Evolutionary conservation across 2,113 vertebrate genomes (phyloP), one percentile per base, ranked within the genome.

Genomic region (Zapus hudsonius): DNA sequence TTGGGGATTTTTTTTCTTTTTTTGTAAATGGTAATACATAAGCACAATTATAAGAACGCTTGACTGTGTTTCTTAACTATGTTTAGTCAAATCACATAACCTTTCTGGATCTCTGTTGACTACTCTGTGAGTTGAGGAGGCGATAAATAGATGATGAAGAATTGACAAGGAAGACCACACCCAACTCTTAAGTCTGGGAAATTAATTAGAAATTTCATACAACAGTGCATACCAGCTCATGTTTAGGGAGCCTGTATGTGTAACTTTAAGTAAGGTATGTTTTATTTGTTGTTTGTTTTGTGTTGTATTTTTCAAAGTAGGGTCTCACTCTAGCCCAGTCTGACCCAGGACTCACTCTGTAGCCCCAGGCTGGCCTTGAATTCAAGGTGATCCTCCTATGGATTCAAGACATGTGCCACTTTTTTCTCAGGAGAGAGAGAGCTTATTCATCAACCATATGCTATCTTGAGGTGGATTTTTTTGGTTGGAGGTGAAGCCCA

Each of bases 51-150:
- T 66, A 52, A 93, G 64, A 92, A 19, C 69, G 69, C 79, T 61
- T 64, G 23, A 25, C 55, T 72, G 75, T 72, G 80, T 89, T 95
- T 93, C 93, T 81, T 70, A 89, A 72, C 84, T 2, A 9, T 72
- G 19, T 59, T 78, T 69, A 84, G 85, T 92, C 36, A 84, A 84
- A 87, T 87, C 88, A 38, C 5, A 9, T 44, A 73, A 92, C 66
- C 87, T 93, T 89, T 74, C 89, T 84, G 74, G 33, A 47, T 44
- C 80, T 94, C 90, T 89, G 3, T 67, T 82, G 82, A 70, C 75
- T 94, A 74, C 72, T 72, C 92, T 88, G n/a, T 95, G 89, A 93
- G 79, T 74, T 55, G 38, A 90, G 64, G 55, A 92, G 89, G 63
- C 52, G n/a, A n/a, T 20, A 33, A 55, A 33, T n/a, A 47, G 31